Evolutionary conservation across 1,140 invertebrate species (phyloP), one percentile per base, ranked within the genome.

Genomic region (Campoletis sonorensis): DNA sequence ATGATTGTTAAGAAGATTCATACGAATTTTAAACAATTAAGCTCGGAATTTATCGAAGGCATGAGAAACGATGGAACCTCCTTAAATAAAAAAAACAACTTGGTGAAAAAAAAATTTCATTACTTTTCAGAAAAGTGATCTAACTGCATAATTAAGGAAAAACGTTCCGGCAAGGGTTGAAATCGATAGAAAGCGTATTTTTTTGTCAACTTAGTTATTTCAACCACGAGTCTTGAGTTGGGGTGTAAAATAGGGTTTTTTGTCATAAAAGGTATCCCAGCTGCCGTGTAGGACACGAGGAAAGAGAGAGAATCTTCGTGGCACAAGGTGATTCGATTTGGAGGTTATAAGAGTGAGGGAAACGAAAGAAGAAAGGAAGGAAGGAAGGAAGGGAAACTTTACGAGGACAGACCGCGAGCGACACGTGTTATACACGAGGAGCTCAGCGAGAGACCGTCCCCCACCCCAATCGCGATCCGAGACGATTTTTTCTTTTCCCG

Each of bases 391-490:
- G 75, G 40, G 71, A 83, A 86, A 87, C 78, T 86, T 88, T 86
- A 86, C 84, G 85, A 86, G 79, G 78, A 79, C 77, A 79, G 23
- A 58, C 67, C 26, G 71, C 71, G 68, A 64, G 71, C 79, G 83
- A 86, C 85, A 84, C 86, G 85, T 85, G 85, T 86, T 83, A 72
- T 80, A 83, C 82, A 84, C 85, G 83, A 86, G 82, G 82, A 84
- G 83, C 51, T 54, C 18, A 80, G 68, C 68, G 51, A 16, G 79
- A 72, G 18, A 54, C 54, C 54, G 71, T 54, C 23, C 75, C 77
- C 81, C 27, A 61, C 71, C 81, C 73, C 78, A 49, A 64, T 26
- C 61, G 61, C 61, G 61, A 26, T 81, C 78, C 26, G 4, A 8
- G 23, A 30, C 72, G 37, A n/a, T 79, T 37, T 70, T 37, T 80